phyloP scores from a whole-genome alignment of 1,140 invertebrate genomes.

The Drosophila auraria region DNA sequence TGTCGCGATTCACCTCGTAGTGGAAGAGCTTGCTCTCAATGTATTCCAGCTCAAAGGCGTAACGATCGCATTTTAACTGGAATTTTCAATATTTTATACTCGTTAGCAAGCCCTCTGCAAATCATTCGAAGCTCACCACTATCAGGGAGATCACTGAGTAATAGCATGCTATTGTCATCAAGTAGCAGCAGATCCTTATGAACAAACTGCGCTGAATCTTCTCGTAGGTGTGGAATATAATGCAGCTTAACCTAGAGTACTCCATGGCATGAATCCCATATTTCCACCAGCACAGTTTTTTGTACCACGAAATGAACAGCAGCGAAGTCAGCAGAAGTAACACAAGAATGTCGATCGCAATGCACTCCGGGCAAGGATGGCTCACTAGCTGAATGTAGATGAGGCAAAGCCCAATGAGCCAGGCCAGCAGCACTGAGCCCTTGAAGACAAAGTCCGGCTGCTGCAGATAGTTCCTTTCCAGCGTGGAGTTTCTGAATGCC shows the following conservation, averaged over 20 bases:
- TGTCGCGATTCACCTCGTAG: slow-evolving; percentile 37
- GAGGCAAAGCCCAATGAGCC: slow-evolving; percentile 37
- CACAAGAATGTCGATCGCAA: background rate
- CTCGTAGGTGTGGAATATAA: slow-evolving; percentile 77
- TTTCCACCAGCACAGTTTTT: slow-evolving; percentile 83
- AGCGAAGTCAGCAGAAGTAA: slow-evolving; percentile 59
- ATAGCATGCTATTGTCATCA: slow-evolving; percentile 86
- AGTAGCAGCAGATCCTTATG: slow-evolving; percentile 37
- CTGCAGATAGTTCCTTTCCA: slow-evolving; percentile 62
- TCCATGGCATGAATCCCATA: slow-evolving; percentile 62
- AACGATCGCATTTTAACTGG: slow-evolving; percentile 37
- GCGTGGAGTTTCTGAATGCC: slow-evolving; percentile 58
- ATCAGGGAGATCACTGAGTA: slow-evolving; percentile 88
- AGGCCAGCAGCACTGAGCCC: slow-evolving; percentile 62
- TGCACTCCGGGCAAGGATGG: accelerated
- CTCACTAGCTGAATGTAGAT: slow-evolving; percentile 27
- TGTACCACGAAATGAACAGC: slow-evolving; percentile 81
- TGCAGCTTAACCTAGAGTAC: slow-evolving; percentile 87
- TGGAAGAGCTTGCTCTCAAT: slow-evolving; percentile 52
- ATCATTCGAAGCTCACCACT: slow-evolving; percentile 84
- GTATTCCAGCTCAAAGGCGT: slow-evolving; percentile 11
- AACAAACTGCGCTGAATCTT: slow-evolving; percentile 36
- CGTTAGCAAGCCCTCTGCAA: too few species aligned
- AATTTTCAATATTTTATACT: background rate
- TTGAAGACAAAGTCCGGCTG: slow-evolving; percentile 78